Conservation (phyloP, 2,888 invertebrate species). For the Eupithecia subfuscata region DNA sequence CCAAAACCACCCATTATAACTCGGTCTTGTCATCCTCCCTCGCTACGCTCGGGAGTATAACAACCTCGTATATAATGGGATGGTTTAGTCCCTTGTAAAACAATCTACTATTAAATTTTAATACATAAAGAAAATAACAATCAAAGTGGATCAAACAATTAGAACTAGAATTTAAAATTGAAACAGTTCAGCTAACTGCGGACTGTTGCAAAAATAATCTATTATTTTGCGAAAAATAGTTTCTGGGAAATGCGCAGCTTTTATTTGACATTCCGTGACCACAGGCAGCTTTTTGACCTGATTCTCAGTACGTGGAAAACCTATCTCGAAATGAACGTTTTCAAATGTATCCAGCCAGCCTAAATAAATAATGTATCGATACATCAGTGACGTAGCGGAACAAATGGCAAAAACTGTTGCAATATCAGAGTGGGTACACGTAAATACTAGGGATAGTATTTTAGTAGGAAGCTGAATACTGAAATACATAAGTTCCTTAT, state of each 20-base stretch:
- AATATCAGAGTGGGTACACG: constrained; percentile 14
- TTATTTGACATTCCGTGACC: background rate
- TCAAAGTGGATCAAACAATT: too few relatives aligned
- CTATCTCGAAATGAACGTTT: constrained; percentile 10
- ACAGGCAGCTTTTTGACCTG: background rate
- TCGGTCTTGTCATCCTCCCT: too few relatives aligned
- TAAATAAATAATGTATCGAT: constrained; percentile 27
- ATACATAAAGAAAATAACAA: too few relatives aligned
- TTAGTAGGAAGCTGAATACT: background rate
- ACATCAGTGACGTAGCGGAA: constrained; percentile 18
- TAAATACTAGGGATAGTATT: background rate
- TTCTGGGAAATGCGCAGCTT: background rate
- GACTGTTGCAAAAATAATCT: background rate
- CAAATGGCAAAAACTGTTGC: constrained; percentile 25
- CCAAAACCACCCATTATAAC: too few relatives aligned
- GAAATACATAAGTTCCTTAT: background rate
- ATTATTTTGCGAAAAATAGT: background rate
- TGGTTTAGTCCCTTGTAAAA: too few relatives aligned
- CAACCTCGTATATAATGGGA: too few relatives aligned
- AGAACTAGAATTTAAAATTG: too few relatives aligned
- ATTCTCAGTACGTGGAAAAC: background rate
- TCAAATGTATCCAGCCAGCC: constrained; percentile 12
- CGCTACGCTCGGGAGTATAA: too few relatives aligned
- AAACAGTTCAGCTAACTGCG: too few relatives aligned
- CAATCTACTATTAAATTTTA: too few relatives aligned